phyloP scores from a whole-genome alignment of 1,140 invertebrate genomes.

The Atopsyche davidsoni region DNA sequence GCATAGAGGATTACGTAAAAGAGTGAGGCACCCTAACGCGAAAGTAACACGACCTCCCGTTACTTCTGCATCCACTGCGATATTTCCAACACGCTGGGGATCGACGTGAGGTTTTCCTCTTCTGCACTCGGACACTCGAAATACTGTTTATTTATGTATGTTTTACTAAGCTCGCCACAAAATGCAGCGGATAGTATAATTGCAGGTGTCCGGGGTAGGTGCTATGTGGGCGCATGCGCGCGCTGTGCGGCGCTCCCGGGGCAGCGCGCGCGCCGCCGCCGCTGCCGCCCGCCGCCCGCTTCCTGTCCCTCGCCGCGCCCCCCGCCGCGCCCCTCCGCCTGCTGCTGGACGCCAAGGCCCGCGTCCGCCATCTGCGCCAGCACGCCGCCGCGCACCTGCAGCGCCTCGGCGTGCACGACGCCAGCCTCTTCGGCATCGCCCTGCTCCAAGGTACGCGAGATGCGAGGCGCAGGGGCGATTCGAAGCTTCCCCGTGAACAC shows the following conservation, averaged over 20 bases:
- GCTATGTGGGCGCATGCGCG: conserved; percentile 45
- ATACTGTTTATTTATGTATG: too few relatives aligned
- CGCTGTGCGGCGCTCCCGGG: conserved; percentile 50
- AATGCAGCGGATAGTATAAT: conserved; percentile 1
- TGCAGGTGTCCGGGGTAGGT: conserved; percentile 15
- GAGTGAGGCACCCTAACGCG: too few relatives aligned
- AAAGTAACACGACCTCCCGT: too few relatives aligned
- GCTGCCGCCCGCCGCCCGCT: conserved; percentile 23
- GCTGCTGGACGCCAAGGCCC: conserved; percentile 60
- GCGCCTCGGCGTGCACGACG: conserved; percentile 55
- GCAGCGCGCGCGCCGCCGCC: conserved; percentile 19
- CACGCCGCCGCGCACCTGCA: conserved; percentile 55
- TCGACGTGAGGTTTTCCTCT: too few relatives aligned
- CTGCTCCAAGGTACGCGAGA: conserved; percentile 54
- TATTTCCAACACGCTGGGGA: too few relatives aligned
- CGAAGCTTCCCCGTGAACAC: too few relatives aligned
- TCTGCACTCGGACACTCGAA: too few relatives aligned
- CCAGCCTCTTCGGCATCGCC: conserved; percentile 64
- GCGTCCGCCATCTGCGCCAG: conserved; percentile 60
- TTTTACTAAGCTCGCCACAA: too few relatives aligned
- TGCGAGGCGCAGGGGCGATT: not conserved
- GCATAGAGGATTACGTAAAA: too few relatives aligned
- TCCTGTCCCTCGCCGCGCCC: conserved; percentile 39
- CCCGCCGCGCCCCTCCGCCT: conserved; percentile 42
- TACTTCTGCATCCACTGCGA: too few relatives aligned